Conservation (phyloP, 2,888 invertebrate genomes). For the Spilosoma lubricipeda region DNA sequence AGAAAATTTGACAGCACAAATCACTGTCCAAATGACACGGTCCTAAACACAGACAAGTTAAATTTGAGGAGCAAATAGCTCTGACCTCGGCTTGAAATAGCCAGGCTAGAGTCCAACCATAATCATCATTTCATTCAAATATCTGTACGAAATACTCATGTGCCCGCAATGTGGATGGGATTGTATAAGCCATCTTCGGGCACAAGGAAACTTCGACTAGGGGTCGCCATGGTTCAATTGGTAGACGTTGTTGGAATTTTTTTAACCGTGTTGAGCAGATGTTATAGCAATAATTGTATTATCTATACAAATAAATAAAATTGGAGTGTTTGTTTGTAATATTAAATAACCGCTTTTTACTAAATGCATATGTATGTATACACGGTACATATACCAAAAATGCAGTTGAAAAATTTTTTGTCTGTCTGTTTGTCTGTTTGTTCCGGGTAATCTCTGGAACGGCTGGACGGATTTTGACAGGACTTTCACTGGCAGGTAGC, state of each 20-base stretch:
- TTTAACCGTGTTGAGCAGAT: not conserved
- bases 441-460: no score
- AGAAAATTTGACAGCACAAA: not conserved
- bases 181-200: not conserved
- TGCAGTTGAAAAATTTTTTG: no score
- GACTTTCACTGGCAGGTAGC: no score
- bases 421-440: no score
- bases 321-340: no score
- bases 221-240: not conserved
- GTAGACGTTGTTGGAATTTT: not conserved
- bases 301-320: no score
- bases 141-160: not conserved
- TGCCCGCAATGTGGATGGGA: not conserved
- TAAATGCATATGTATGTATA: no score
- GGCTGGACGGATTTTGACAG: no score
- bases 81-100: not conserved
- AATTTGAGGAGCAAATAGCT: not conserved
- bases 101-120: not conserved
- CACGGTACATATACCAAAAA: no score
- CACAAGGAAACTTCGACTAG: no score
- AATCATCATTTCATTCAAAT: not conserved
- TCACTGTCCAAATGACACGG: not conserved
- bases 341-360: no score
- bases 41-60: not conserved
- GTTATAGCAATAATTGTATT: no score